Evolutionary conservation across 2,888 invertebrate genomes (phyloP).

Genomic region (Oscheius sp.): DNA sequence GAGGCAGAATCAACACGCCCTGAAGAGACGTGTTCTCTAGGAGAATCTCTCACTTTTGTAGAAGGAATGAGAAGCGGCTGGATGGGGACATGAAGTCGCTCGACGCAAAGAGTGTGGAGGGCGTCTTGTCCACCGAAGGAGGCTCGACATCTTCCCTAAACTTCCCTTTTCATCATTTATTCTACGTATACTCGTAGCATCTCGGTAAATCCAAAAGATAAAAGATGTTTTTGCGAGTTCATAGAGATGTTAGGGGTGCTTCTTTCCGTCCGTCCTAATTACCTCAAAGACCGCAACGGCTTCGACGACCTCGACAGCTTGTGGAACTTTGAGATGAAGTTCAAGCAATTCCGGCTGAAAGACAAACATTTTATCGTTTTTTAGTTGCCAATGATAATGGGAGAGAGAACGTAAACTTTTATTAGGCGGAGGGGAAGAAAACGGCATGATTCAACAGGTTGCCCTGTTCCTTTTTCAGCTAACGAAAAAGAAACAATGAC

Average conservation of each 20-base stretch:
- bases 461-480: conserved; percentile 3
- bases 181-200: too few relatives aligned
- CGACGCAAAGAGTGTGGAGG: conserved; percentile 43
- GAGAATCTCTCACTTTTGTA: conserved; percentile 35
- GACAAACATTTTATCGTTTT: conserved; percentile 1
- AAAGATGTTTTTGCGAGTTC: too few relatives aligned
- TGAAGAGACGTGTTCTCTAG: neutral
- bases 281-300: conserved; percentile 52
- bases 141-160: conserved; percentile 52
- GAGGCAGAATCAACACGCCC: conserved; percentile 43
- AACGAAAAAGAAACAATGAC: conserved; percentile 3
- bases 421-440: neutral
- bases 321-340: conserved; percentile 45
- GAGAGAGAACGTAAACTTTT: conserved; percentile 29
- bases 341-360: conserved; percentile 54
- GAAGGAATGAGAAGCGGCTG: conserved; percentile 44
- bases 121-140: conserved; percentile 52
- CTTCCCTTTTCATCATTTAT: neutral
- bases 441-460: conserved; percentile 13
- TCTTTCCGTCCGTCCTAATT: too few relatives aligned
- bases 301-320: conserved; percentile 47
- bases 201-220: too few relatives aligned
- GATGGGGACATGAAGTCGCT: conserved; percentile 45
- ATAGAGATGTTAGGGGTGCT: too few relatives aligned
- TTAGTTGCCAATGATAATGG: neutral